These are phyloP conservation scores for Hoplias malabaricus DNA, from an alignment of 2,113 vertebrate genomes.

Conservation along the genomic window DNA sequence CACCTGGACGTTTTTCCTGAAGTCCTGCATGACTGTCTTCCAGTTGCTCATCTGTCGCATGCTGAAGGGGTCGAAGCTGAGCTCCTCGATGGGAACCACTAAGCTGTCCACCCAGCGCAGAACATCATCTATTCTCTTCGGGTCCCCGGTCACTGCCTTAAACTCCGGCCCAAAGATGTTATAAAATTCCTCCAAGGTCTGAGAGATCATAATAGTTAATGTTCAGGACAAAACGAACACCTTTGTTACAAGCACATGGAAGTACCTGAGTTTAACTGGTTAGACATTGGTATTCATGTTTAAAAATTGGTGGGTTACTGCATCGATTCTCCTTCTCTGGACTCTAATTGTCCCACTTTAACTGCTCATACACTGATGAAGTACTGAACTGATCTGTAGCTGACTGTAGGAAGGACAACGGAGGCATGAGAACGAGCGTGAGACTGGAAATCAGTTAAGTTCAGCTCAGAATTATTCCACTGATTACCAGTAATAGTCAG, in stretches of 20 bases:
- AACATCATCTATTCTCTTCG: constrained; percentile 78
- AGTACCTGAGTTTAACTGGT: no score
- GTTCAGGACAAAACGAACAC: neutral
- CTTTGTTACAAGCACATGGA: neutral
- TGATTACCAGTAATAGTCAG: no score
- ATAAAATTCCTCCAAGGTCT: constrained; percentile 87
- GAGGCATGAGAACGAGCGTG: no score
- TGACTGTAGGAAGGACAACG: no score
- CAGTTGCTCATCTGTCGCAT: constrained; percentile 73
- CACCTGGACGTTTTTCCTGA: constrained; percentile 80
- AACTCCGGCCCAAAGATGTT: constrained; percentile 86
- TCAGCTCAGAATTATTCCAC: no score
- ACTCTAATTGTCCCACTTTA: no score
- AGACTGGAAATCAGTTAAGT: no score
- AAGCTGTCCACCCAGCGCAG: constrained; percentile 77
- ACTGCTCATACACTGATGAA: no score
- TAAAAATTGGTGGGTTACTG: no score
- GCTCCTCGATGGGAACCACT: constrained; percentile 75
- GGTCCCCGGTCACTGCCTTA: constrained; percentile 82
- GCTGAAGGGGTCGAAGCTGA: constrained; percentile 84
- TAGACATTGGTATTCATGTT: no score
- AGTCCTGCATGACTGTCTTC: constrained; percentile 82
- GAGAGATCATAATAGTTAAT: neutral
- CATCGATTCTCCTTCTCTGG: neutral
- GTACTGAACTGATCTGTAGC: no score